Conservation (phyloP, 2,888 invertebrate species). For the Falcaria lacertinaria region DNA sequence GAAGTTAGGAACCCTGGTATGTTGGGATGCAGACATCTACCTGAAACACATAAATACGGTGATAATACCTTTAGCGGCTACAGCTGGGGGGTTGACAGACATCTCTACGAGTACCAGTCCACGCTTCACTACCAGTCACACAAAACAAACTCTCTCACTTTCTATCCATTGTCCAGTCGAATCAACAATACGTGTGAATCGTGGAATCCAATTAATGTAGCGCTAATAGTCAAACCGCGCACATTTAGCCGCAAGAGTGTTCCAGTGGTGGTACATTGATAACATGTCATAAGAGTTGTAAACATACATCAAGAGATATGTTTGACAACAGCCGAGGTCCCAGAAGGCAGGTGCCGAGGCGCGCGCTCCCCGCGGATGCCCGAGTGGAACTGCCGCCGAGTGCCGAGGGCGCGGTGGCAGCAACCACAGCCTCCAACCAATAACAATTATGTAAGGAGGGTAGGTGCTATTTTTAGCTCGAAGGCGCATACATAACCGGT, state of each 20-base stretch:
- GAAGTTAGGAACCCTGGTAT: too few species aligned
- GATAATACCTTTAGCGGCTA: slow-evolving; percentile 47
- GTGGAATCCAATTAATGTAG: neutral
- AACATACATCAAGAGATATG: too few species aligned
- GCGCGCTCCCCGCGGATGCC: slow-evolving; percentile 34
- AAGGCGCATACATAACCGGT: slow-evolving; percentile 50
- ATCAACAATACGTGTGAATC: neutral
- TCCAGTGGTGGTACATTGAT: too few species aligned
- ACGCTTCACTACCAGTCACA: slow-evolving; percentile 13
- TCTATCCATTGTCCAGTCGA: neutral
- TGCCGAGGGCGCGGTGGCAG: slow-evolving; percentile 23
- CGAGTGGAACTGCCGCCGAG: slow-evolving; percentile 41
- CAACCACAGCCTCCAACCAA: slow-evolving; percentile 69
- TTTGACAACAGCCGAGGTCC: too few species aligned
- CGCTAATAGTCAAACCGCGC: too few species aligned
- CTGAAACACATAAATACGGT: slow-evolving; percentile 1
- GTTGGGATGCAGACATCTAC: too few species aligned
- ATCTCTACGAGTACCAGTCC: slow-evolving; percentile 30
- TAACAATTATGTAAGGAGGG: slow-evolving; percentile 71
- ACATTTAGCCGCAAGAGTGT: too few species aligned
- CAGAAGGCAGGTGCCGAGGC: slow-evolving; percentile 18
- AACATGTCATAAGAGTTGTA: too few species aligned
- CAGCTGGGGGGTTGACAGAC: slow-evolving; percentile 53
- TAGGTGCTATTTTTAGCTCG: slow-evolving; percentile 68
- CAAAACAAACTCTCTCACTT: slow-evolving; percentile 20